Evolutionary conservation across 2,888 invertebrate genomes (phyloP), one percentile per base, ranked within the genome.

Genomic region (Penaeus monodon): DNA sequence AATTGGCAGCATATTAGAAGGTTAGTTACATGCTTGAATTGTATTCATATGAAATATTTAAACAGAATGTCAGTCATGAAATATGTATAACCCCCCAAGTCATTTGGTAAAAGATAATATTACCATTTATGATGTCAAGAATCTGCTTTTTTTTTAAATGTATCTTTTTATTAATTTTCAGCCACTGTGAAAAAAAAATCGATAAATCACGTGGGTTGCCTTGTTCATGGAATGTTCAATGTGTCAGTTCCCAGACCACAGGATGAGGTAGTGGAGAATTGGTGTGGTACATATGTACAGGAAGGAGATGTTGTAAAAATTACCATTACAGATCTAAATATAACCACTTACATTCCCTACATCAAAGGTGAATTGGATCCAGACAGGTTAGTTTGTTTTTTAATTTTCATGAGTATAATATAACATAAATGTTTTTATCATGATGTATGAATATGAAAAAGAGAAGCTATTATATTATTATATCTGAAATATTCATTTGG

Each of bases 151-250:
- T 22, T 20, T 10, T 49, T 12, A 78, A 27, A 24, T n/a, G 29
- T 20, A 24, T 24, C 20, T 12, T 74, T 33, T 33, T 74, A 33
- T 74, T 38, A 4, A 44, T 77, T 38, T 49, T 27, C 70, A 84
- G 84, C 57, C n/a, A 92, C 94, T 90, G 95, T 96, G 0, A 95
- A 95, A 91, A 95, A 95, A 92, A 95, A 94, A 90, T 94, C 94
- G 90, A 92, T 93, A 65, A 94, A 95, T 90, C 95, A 96, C 92
- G 92, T 96, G 86, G 95, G 95, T 7, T 94, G 95, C 90, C 93
- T 96, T 82, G 94, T 96, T 0, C 95, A 96, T 91, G 94, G 94
- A 91, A 93, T 94, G 44, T 96, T 96, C 91, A 95, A 96, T 92
- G 95, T 95, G 22, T 95, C 95, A 8, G 94, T 96, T 77, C 95